phyloP scores from a whole-genome alignment of 1,140 invertebrate genomes.

The Pseudomyrmex pallidus region DNA sequence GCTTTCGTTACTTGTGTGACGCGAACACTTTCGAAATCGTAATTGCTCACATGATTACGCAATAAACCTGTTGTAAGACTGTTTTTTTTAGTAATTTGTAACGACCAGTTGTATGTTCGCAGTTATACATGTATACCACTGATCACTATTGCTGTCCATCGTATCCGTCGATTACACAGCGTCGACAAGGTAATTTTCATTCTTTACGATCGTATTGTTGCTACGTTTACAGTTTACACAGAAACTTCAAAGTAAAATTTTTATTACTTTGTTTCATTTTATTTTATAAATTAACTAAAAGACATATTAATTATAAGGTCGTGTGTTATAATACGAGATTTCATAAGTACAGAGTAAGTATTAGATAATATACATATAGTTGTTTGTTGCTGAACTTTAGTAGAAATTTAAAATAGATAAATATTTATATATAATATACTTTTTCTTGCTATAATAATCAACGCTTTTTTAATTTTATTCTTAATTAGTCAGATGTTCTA shows the following conservation, averaged over 20 bases:
- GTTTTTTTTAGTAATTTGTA: not conserved
- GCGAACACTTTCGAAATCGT: not conserved
- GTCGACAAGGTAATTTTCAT: slow-evolving; percentile 18
- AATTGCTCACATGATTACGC: not conserved
- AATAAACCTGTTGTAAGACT: not conserved
- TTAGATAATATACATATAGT: no score
- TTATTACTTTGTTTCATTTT: no score
- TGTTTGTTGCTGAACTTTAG: no score
- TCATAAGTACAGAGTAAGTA: no score
- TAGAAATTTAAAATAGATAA: no score
- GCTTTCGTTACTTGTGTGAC: not conserved
- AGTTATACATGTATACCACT: not conserved
- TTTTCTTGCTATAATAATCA: no score
- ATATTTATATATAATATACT: no score
- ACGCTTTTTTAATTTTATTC: no score
- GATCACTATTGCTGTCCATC: not conserved
- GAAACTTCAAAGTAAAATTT: not conserved
- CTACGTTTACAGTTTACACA: not conserved
- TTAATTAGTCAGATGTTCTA: no score
- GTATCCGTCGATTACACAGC: not conserved
- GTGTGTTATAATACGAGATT: no score
- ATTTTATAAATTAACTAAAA: no score
- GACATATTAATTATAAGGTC: no score
- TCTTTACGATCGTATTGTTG: not conserved
- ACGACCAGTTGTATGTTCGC: not conserved